A percentile compares a stretch with the other conserved stretches of the same genome.
Conservation (phyloP, 2,797 vertebrate genomes). For the Mus spretus region DNA sequence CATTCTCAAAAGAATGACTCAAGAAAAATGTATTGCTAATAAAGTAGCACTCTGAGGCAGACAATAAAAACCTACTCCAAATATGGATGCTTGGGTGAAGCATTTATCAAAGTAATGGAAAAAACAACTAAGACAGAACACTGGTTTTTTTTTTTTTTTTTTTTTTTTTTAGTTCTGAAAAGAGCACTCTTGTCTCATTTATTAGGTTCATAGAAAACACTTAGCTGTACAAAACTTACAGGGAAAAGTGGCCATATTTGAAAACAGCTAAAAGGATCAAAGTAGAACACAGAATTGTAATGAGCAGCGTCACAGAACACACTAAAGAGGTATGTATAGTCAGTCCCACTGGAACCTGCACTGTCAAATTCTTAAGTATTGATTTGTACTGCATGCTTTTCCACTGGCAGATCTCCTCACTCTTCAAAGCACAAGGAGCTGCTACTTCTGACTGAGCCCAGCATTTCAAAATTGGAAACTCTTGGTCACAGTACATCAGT, state of each 20-base stretch:
- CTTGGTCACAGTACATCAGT: constrained; percentile 90
- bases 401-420: no score
- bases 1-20: background rate
- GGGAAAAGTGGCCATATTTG: constrained; percentile 88
- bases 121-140: background rate
- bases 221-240: constrained; percentile 68
- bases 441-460: no score
- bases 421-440: no score
- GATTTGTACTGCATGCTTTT: no score
- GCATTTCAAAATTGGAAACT: no score
- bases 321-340: constrained; percentile 89
- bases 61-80: background rate
- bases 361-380: constrained; percentile 64
- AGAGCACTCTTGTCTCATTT: background rate
- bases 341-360: constrained; percentile 94
- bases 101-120: background rate
- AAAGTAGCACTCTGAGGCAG: background rate
- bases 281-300: constrained; percentile 91
- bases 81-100: no score
- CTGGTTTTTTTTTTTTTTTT: background rate
- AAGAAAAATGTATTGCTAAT: background rate
- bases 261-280: constrained; percentile 90
- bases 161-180: constrained; percentile 27
- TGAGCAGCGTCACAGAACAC: constrained; percentile 91
- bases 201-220: constrained; percentile 64